These are phyloP conservation scores for Crotalus adamanteus DNA, from an alignment of 2,797 vertebrate species.

Conservation along the genomic window DNA sequence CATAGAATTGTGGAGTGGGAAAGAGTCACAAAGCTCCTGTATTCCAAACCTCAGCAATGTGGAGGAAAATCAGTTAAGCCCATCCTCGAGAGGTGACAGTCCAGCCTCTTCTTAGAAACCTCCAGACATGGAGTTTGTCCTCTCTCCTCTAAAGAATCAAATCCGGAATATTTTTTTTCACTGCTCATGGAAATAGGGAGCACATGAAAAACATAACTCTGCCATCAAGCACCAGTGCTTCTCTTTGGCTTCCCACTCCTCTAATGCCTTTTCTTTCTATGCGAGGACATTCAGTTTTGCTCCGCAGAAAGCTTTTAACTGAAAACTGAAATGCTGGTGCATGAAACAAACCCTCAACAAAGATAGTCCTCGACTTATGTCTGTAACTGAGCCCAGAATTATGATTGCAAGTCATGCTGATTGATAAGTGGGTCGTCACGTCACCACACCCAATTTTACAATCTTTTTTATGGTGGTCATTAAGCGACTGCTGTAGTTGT, in stretches of 20 bases:
- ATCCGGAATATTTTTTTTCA: not conserved
- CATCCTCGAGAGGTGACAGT: not conserved
- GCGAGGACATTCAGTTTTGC: not conserved
- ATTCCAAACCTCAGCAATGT: not conserved
- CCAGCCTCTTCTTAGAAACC: not conserved
- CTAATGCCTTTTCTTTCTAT: not conserved
- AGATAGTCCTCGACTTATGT: too few relatives aligned
- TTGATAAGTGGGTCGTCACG: not conserved
- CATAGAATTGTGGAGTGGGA: not conserved
- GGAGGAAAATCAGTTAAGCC: not conserved
- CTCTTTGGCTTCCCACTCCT: not conserved
- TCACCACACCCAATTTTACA: not conserved
- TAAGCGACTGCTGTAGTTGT: not conserved
- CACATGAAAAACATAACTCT: not conserved
- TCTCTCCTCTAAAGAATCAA: not conserved
- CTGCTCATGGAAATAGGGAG: not conserved
- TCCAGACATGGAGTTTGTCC: not conserved
- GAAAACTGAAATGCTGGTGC: not conserved
- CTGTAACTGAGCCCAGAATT: too few relatives aligned
- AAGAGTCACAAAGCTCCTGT: not conserved
- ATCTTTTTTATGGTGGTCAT: not conserved
- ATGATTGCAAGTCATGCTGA: too few relatives aligned
- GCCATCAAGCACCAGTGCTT: not conserved
- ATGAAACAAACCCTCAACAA: not conserved
- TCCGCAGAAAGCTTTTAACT: not conserved